These are phyloP conservation scores for Hypercompe scribonia DNA, from an alignment of 2,888 invertebrate genomes.

Conservation along the genomic window DNA sequence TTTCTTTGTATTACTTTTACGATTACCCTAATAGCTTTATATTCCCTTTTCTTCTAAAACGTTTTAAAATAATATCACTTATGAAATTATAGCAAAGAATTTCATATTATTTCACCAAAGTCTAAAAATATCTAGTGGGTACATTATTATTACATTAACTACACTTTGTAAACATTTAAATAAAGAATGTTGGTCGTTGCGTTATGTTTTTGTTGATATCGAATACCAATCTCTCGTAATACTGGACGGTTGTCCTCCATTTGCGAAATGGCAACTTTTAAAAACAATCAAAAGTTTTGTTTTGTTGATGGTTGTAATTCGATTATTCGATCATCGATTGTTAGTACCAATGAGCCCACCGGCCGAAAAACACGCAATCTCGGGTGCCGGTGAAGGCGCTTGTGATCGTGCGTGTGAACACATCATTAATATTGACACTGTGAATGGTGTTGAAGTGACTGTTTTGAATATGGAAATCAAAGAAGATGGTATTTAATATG, in stretches of 20 bases:
- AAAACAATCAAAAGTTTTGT: constrained; percentile 1
- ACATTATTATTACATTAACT: neutral
- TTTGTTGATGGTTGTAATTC: neutral
- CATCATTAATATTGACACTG: constrained; percentile 22
- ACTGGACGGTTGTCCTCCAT: neutral
- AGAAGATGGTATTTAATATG: constrained; percentile 17
- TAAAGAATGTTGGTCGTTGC: neutral
- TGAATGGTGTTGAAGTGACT: constrained; percentile 17
- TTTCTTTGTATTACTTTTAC: too few relatives aligned
- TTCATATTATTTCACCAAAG: neutral
- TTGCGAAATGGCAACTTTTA: neutral
- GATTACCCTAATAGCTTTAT: too few relatives aligned
- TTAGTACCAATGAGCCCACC: constrained; percentile 33
- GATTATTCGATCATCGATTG: neutral
- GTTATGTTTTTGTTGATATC: constrained; percentile 4
- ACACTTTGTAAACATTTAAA: neutral
- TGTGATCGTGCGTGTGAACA: constrained; percentile 16
- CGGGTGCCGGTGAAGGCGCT: constrained; percentile 13
- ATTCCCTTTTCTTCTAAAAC: too few relatives aligned
- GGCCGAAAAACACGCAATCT: constrained; percentile 24
- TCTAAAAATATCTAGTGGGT: neutral
- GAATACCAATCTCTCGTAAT: neutral
- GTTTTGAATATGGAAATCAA: constrained; percentile 18
- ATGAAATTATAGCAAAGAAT: neutral
- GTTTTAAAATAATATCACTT: neutral